Base-by-base conservation (phyloP, 2,888 invertebrate species). In the Boloria selene region DNA sequence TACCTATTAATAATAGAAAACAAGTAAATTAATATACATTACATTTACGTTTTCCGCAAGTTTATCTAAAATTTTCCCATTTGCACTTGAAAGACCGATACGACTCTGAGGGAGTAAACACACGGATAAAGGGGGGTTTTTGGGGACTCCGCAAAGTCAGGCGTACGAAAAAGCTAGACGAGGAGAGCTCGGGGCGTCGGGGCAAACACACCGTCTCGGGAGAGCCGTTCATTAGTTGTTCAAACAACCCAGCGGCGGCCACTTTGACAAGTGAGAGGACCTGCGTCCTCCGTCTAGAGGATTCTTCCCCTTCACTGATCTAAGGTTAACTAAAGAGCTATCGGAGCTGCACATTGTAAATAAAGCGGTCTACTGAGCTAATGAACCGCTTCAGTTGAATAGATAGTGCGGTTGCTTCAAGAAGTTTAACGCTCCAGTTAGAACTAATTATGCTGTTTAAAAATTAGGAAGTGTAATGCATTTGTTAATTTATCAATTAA, bases 201-300 rank as follows among this genome's bases (percentile, higher is more conserved):
- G 78, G 87, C 86, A 90, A 90, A 91, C 89, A 90, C 79, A 73
- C 71, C 82, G 86, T 90, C 91, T 91, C 90, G 81, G 78, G 91
- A 90, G 90, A 86, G 76, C 85, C 88, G 85, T 90, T 91, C 91
- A 92, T 92, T 92, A 92, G 87, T 91, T 87, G 91, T 86, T 83
- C 91, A 92, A 91, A 92, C 87, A 91, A 77, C 84, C 88, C 85
- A 84, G 83, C 86, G 87, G 86, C 88, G 87, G 88, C 89, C 88
- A 90, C 91, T 91, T 90, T 90, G 91, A 91, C 90, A 89, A 86
- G 87, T 87, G 82, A 79, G 83, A 84, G 83, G 81, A 80, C 83
- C 77, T 71, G 59, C 73, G 73, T 73, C 74, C 74, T 73, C 75
- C 77, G 79, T 75, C 77, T 74, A 65, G 80, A 80, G 80, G 76